Base-by-base conservation (phyloP, 2,888 invertebrate genomes). In the Trachelus iudaicus region DNA sequence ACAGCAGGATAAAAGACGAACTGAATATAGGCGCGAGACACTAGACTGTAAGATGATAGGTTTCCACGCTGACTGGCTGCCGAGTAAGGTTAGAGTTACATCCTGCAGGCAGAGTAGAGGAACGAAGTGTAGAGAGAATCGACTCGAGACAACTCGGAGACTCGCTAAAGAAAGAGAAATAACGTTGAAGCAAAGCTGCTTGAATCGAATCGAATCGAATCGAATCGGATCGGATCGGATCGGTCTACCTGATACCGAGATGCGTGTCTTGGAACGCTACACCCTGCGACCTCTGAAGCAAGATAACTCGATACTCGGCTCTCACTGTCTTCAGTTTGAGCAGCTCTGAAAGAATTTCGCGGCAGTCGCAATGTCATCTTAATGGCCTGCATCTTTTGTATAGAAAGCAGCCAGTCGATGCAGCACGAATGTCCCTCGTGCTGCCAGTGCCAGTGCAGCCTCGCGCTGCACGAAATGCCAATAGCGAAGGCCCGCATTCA, bases 51-150 rank as follows among this genome's bases (percentile, higher is more conserved):
- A 69, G 73, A n/a, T 34, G 35, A 33, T 85, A 84, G 83, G 82
- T 84, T 84, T 83, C 82, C 83, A 80, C 82, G 83, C 83, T 83
- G 84, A 87, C 81, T 83, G 80, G 77, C 73, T 77, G 76, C 76
- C 76, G 80, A 80, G 79, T 83, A 76, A 81, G 79, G 73, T 56
- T 81, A 80, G 80, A 81, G 80, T 82, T 80, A 76, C 77, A 68
- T 40, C 75, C 73, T 30, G 31, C 71, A 73, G 34, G 73, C 34
- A 34, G 23, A 73, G 73, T 4, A 6, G 73, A 31, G 35, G 2
- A 34, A 73, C 31, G 71, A n/a, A 71, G 79, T 35, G 37, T 34
- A 75, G 80, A 77, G 76, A 73, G 74, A 69, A 75, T 30, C 35
- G 40, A 40, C 15, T 23, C 34, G 71, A 75, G 34, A 76, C 35